Percentiles rank a stretch among this genome's conserved stretches.
Conservation (phyloP, 1,140 invertebrate species). For the Heliconius nattereri region DNA sequence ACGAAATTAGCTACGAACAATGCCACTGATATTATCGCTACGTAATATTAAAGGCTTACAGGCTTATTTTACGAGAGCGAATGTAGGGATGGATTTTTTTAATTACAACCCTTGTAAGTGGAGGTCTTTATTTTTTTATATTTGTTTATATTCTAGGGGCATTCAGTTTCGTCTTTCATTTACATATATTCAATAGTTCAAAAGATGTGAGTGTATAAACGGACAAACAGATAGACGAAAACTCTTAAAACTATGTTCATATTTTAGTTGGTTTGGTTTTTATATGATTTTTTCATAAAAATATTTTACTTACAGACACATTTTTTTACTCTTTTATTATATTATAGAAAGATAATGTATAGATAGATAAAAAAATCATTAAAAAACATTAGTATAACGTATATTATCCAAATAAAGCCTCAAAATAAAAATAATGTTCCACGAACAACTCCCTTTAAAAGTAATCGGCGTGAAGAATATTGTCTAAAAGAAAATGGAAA, state of each 20-base stretch:
- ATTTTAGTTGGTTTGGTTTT: too few relatives aligned
- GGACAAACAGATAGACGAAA: too few relatives aligned
- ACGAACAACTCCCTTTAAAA: too few relatives aligned
- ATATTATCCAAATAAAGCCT: neutral
- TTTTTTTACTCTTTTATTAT: too few relatives aligned
- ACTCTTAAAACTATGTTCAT: too few relatives aligned
- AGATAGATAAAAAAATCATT: neutral
- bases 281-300: too few relatives aligned
- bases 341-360: too few relatives aligned
- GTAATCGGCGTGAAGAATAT: conserved; percentile 24
- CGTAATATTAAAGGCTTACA: conserved; percentile 13
- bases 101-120: neutral
- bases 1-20: conserved; percentile 30
- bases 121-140: neutral
- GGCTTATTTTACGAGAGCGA: neutral
- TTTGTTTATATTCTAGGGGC: too few relatives aligned
- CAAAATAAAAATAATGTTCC: neutral
- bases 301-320: too few relatives aligned
- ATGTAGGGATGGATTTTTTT: conserved; percentile 3
- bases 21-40: conserved; percentile 22
- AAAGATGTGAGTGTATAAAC: too few relatives aligned
- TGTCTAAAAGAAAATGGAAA: conserved; percentile 37
- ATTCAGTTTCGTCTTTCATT: too few relatives aligned
- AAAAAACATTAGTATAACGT: neutral
- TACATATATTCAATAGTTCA: too few relatives aligned